These are phyloP conservation scores for Harpalus rubripes DNA, from an alignment of 2,888 invertebrate genomes.

Conservation along the genomic window DNA sequence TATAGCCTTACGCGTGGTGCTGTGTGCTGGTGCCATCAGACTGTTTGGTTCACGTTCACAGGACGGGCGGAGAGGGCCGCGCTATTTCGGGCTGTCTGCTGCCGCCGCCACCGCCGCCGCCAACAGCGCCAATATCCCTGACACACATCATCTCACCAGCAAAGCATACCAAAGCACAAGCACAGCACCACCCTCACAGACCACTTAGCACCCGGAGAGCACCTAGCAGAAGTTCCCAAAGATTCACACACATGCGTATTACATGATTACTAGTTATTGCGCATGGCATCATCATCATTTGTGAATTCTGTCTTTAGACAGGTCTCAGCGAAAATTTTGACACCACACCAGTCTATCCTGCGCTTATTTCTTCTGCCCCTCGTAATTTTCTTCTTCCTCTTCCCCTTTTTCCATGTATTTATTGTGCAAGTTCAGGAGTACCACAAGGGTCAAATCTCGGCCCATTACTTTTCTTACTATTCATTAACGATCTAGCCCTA, in stretches of 20 bases:
- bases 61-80: constrained; percentile 66
- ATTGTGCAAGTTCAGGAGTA: too few species aligned
- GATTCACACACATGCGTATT: background rate
- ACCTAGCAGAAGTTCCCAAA: constrained; percentile 18
- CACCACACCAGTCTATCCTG: too few species aligned
- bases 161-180: background rate
- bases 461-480: too few species aligned
- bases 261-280: too few species aligned
- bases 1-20: constrained; percentile 24
- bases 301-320: too few species aligned
- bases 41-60: constrained; percentile 65
- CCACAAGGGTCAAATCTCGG: too few species aligned
- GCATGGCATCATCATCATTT: too few species aligned
- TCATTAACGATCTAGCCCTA: too few species aligned
- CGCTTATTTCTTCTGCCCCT: too few species aligned
- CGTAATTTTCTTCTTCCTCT: too few species aligned
- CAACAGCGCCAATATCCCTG: constrained; percentile 63
- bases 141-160: constrained; percentile 57
- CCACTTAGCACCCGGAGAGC: constrained; percentile 64
- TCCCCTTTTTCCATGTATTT: too few species aligned
- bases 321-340: too few species aligned
- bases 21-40: constrained; percentile 56
- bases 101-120: constrained; percentile 58
- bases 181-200: constrained; percentile 56
- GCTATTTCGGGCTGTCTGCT: constrained; percentile 65